phyloP scores from a whole-genome alignment of 2,888 invertebrate species.

The Heliconius aoede region DNA sequence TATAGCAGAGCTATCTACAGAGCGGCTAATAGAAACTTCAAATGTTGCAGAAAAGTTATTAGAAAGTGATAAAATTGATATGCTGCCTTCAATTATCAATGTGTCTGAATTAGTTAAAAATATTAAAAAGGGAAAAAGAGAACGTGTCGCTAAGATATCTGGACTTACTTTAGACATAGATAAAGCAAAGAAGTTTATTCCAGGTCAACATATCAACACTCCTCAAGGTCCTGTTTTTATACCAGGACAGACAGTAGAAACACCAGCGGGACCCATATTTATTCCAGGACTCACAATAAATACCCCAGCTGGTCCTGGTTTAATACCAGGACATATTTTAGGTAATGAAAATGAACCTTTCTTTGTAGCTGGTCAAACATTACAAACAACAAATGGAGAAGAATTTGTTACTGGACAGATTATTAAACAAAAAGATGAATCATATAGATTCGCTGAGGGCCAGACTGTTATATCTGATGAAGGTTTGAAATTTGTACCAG shows the following conservation, averaged over 20 bases:
- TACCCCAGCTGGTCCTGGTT: conserved; percentile 86
- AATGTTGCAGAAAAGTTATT: conserved; percentile 85
- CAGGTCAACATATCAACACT: conserved; percentile 88
- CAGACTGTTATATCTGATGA: conserved; percentile 85
- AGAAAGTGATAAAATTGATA: conserved; percentile 79
- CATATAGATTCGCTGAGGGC: conserved; percentile 84
- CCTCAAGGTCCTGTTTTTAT: conserved; percentile 88
- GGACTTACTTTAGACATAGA: conserved; percentile 86
- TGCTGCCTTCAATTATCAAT: conserved; percentile 85
- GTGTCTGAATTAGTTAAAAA: conserved; percentile 86
- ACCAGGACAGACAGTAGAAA: conserved; percentile 89
- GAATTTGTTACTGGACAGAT: conserved; percentile 87
- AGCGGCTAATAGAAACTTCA: conserved; percentile 84
- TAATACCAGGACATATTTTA: conserved; percentile 89
- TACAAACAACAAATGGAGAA: conserved; percentile 83
- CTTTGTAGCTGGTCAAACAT: conserved; percentile 88
- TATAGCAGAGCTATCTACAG: conserved; percentile 81
- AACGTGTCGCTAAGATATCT: conserved; percentile 85
- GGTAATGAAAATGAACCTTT: conserved; percentile 84
- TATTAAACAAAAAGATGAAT: conserved; percentile 82
- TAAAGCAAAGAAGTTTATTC: conserved; percentile 87
- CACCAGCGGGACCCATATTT: conserved; percentile 87
- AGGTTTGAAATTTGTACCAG: conserved; percentile 85
- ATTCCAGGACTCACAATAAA: conserved; percentile 89
- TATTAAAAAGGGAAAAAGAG: conserved; percentile 83